Evolutionary conservation across 1,140 invertebrate species (phyloP).

Genomic region (Ceratitis capitata): DNA sequence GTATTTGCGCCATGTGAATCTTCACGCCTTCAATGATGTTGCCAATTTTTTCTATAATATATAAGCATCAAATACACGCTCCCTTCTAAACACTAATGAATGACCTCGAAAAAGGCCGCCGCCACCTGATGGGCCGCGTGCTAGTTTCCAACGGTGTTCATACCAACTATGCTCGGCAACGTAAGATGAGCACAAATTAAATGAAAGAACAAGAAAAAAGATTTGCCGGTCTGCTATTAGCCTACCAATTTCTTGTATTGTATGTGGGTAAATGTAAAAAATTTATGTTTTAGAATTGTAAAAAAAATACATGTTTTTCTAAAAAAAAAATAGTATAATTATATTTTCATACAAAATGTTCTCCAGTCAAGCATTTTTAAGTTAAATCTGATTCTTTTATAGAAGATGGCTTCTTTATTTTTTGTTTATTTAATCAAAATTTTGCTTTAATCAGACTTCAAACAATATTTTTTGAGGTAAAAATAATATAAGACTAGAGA

Average conservation of each 20-base stretch:
- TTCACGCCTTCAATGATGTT: background rate
- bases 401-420: no score
- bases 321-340: no score
- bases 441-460: no score
- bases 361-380: no score
- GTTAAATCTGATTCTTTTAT: no score
- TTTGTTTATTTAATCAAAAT: no score
- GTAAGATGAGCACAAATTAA: background rate
- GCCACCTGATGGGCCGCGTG: background rate
- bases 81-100: background rate
- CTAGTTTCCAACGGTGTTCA: background rate
- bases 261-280: background rate
- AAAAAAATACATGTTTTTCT: no score
- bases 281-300: no score
- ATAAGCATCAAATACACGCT: background rate
- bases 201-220: background rate
- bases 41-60: background rate
- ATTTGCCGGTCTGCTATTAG: background rate
- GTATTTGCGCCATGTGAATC: background rate
- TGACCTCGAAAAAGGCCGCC: constrained; percentile 14
- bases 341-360: no score
- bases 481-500: no score
- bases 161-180: background rate
- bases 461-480: no score
- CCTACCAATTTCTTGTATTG: background rate